phyloP scores from a whole-genome alignment of 1,140 invertebrate species.

The Brachionus sp. region DNA sequence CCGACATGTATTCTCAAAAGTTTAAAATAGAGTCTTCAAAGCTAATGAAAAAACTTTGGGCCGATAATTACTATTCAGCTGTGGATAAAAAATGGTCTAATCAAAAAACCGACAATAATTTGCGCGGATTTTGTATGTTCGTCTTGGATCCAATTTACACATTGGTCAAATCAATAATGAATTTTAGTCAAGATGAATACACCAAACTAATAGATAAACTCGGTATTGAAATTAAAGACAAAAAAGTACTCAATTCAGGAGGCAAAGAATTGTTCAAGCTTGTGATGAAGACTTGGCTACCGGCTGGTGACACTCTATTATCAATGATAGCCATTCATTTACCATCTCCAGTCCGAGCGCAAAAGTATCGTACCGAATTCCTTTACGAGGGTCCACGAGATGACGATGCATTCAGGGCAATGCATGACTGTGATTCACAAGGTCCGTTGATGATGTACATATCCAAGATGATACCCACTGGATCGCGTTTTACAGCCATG shows the following conservation, averaged over 20 bases:
- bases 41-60: not conserved
- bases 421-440: constrained; percentile 86
- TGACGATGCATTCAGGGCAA: constrained; percentile 50
- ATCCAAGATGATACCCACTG: constrained; percentile 97
- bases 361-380: constrained; percentile 98
- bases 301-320: constrained; percentile 96
- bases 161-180: not conserved
- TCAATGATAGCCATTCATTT: constrained; percentile 99
- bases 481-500: constrained; percentile 98
- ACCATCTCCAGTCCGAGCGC: constrained; percentile 95
- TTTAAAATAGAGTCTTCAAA: constrained; percentile 47
- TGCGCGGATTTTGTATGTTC: constrained; percentile 5
- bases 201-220: constrained; percentile 67
- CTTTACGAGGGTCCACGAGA: constrained; percentile 69
- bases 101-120: not conserved
- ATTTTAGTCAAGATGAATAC: constrained; percentile 88
- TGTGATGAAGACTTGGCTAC: constrained; percentile 97
- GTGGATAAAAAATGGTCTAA: constrained; percentile 29
- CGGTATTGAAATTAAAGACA: constrained; percentile 86
- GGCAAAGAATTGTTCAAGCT: constrained; percentile 59
- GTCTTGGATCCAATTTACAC: not conserved
- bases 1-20: not conserved
- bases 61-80: not conserved
- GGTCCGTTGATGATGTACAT: constrained; percentile 99
- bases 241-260: constrained; percentile 67